Evolutionary conservation across 2,113 vertebrate genomes (phyloP).

Genomic region (Rhegmatorhina hoffmannsi): DNA sequence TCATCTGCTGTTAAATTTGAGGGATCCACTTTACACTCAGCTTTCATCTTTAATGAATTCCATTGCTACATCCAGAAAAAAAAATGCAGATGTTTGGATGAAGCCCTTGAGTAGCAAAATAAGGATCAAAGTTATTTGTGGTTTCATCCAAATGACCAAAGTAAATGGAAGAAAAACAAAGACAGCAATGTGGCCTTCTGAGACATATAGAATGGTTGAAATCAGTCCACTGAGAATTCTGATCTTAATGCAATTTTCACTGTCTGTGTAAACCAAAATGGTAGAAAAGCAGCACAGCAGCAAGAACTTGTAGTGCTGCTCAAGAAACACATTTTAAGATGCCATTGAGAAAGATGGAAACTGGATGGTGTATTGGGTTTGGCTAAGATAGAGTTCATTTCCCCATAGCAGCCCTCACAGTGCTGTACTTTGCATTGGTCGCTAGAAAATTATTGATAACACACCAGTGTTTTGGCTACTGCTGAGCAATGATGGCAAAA

Average conservation of each 20-base stretch:
- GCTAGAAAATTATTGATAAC: not conserved
- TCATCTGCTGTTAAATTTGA: not conserved
- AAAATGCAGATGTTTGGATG: not conserved
- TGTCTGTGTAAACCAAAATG: not conserved
- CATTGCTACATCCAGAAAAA: not conserved
- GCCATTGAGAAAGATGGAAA: not conserved
- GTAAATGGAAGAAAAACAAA: not conserved
- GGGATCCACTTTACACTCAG: not conserved
- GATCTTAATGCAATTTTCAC: not conserved
- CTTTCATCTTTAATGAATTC: not conserved
- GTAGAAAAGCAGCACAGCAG: not conserved
- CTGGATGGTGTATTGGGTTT: not conserved
- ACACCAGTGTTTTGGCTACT: not conserved
- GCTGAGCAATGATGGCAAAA: not conserved
- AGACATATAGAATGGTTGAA: not conserved
- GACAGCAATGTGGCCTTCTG: not conserved
- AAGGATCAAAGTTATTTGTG: not conserved
- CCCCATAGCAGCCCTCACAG: not conserved
- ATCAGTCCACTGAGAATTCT: accelerated
- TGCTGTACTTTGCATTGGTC: too few relatives aligned
- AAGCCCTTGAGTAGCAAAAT: not conserved
- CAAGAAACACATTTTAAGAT: not conserved
- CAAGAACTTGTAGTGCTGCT: not conserved
- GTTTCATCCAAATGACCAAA: not conserved
- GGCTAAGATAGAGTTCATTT: not conserved